Evolutionary conservation across 1,140 invertebrate species (phyloP).

Genomic region (Drosophila baimaii): DNA sequence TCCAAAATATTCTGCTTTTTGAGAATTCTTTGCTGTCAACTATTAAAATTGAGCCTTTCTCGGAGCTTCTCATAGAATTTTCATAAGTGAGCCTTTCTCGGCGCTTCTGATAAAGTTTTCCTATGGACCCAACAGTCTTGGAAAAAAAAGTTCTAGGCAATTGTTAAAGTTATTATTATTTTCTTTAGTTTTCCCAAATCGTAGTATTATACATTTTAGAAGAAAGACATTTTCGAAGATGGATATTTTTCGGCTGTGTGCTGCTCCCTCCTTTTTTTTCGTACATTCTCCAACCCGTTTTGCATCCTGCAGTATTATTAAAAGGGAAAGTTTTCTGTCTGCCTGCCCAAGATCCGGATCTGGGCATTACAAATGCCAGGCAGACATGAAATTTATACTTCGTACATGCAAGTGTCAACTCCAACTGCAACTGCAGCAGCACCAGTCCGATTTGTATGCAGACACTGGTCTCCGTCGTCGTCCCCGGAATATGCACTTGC

Average conservation of each 20-base stretch:
- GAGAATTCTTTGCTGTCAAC: too few relatives aligned
- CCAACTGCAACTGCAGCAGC: constrained; percentile 27
- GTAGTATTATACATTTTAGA: too few relatives aligned
- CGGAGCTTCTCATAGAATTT: not conserved
- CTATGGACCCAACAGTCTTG: not conserved
- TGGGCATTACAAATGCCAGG: constrained; percentile 72
- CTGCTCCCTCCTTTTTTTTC: constrained; percentile 15
- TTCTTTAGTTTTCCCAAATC: too few relatives aligned
- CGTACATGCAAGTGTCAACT: constrained; percentile 70
- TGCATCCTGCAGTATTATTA: constrained; percentile 46
- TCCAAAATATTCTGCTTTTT: too few relatives aligned
- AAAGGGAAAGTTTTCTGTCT: constrained; percentile 66
- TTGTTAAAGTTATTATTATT: too few relatives aligned
- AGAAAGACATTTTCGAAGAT: not conserved
- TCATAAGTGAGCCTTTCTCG: not conserved
- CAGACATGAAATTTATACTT: constrained; percentile 61
- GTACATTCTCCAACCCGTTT: constrained; percentile 50
- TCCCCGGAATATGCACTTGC: constrained; percentile 41
- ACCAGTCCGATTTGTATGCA: constrained; percentile 67
- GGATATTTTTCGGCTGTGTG: constrained; percentile 17
- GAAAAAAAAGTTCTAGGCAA: not conserved
- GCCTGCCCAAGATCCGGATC: constrained; percentile 54
- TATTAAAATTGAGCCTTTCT: not conserved
- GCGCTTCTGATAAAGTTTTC: not conserved
- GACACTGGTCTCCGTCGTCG: constrained; percentile 21